Conservation (phyloP, 2,797 vertebrate species). For the Enteromius viviparus region DNA sequence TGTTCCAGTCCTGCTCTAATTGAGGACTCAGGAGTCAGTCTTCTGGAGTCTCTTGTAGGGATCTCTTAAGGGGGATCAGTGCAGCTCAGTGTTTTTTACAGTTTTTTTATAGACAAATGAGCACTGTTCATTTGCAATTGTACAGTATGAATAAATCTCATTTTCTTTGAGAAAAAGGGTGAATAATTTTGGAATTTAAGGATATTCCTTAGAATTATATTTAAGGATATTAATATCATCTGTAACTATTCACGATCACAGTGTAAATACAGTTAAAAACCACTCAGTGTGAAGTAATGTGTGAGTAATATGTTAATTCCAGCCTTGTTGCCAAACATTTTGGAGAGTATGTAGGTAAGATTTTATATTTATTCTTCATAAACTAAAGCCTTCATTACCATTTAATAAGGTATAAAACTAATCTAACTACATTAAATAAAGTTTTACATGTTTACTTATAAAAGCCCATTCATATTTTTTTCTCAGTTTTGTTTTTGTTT, state of each 20-base stretch:
- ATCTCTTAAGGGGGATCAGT: conserved; percentile 87
- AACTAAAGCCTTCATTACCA: background rate
- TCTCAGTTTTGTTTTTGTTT: background rate
- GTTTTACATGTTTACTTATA: conserved; percentile 28
- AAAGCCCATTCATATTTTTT: conserved; percentile 11
- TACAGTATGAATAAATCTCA: conserved; percentile 2
- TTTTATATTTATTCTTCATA: conserved; percentile 11
- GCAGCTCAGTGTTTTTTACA: conserved; percentile 43
- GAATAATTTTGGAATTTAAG: conserved; percentile 10
- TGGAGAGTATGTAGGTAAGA: background rate
- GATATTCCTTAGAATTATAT: conserved; percentile 23
- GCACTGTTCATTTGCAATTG: background rate
- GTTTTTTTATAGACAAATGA: background rate
- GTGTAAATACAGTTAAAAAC: conserved; percentile 22
- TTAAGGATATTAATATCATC: conserved; percentile 9
- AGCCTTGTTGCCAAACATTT: conserved; percentile 11
- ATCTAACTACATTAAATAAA: background rate
- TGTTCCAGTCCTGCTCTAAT: conserved; percentile 81
- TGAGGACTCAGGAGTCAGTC: conserved; percentile 83
- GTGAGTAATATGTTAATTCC: background rate
- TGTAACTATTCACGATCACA: background rate
- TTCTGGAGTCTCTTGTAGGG: conserved; percentile 92
- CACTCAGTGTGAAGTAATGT: background rate
- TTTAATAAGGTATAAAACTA: conserved; percentile 14
- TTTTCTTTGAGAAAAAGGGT: conserved; percentile 26